Conservation (phyloP, 2,888 invertebrate genomes). For the Myathropa florea region DNA sequence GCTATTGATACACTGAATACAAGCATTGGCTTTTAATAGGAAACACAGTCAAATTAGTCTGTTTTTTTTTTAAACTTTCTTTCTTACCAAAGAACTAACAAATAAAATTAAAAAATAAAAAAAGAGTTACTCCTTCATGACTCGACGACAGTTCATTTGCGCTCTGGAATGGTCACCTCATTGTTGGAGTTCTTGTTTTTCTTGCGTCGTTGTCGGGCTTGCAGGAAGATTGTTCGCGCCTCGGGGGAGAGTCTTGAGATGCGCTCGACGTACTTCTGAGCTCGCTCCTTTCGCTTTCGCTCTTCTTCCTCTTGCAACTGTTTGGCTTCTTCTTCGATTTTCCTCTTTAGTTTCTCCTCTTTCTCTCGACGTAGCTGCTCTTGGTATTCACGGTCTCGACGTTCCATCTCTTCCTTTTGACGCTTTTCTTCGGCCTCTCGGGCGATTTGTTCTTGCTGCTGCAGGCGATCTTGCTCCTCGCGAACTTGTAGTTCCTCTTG, state of each 20-base stretch:
- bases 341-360: slow-evolving; percentile 41
- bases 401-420: slow-evolving; percentile 68
- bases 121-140: slow-evolving; percentile 2
- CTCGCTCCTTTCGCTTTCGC: slow-evolving; percentile 72
- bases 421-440: slow-evolving; percentile 75
- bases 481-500: slow-evolving; percentile 74
- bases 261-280: slow-evolving; percentile 75
- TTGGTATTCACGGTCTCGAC: slow-evolving; percentile 39
- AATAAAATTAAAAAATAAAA: slow-evolving; percentile 3
- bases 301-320: slow-evolving; percentile 72
- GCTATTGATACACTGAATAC: not conserved
- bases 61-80: slow-evolving; percentile 5
- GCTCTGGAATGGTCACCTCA: slow-evolving; percentile 71
- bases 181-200: slow-evolving; percentile 72
- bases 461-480: slow-evolving; percentile 73
- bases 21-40: slow-evolving; percentile 21
- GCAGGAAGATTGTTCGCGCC: slow-evolving; percentile 76
- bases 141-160: slow-evolving; percentile 48
- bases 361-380: slow-evolving; percentile 50
- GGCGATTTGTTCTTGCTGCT: slow-evolving; percentile 73
- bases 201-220: slow-evolving; percentile 76
- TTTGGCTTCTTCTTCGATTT: slow-evolving; percentile 72
- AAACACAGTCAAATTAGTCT: slow-evolving; percentile 24
- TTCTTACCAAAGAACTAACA: slow-evolving; percentile 35
- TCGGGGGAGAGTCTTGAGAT: slow-evolving; percentile 76